These are phyloP conservation scores for Tetranychus urticae DNA, from an alignment of 1,140 invertebrate species.

Conservation along the genomic window DNA sequence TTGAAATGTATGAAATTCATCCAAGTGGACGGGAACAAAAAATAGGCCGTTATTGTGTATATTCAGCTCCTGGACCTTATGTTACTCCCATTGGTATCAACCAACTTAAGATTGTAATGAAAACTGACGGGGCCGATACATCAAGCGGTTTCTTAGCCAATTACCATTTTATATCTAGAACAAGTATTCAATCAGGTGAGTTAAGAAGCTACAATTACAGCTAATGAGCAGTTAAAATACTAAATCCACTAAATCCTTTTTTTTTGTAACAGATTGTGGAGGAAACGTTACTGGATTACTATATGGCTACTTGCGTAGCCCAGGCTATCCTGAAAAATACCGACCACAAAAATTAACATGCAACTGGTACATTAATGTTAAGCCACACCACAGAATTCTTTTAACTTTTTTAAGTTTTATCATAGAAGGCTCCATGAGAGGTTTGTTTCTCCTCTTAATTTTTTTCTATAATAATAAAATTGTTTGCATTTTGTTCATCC, in stretches of 20 bases:
- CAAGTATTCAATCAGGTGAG: not conserved
- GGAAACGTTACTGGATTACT: conserved; percentile 50
- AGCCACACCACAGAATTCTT: conserved; percentile 50
- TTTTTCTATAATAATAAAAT: not conserved
- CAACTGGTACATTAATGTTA: conserved; percentile 71
- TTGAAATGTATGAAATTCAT: conserved; percentile 66
- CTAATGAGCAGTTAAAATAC: not conserved
- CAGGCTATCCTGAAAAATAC: conserved; percentile 58
- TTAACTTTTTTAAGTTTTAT: conserved; percentile 65
- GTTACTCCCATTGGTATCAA: conserved; percentile 60
- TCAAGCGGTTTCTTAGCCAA: conserved; percentile 69
- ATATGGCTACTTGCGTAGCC: conserved; percentile 60
- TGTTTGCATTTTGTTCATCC: not conserved
- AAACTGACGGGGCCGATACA: conserved; percentile 54
- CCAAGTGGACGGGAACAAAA: conserved; percentile 48
- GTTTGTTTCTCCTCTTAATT: conserved; percentile 22
- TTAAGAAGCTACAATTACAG: not conserved
- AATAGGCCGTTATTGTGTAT: conserved; percentile 40
- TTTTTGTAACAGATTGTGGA: conserved; percentile 42
- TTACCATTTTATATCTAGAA: conserved; percentile 50
- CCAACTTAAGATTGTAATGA: conserved; percentile 53
- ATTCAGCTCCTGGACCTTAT: conserved; percentile 60
- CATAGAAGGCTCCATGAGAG: conserved; percentile 46
- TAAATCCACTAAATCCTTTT: too few species aligned
- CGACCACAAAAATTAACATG: conserved; percentile 44